phyloP scores from a whole-genome alignment of 2,888 invertebrate genomes.

The Rotaria sp. region DNA sequence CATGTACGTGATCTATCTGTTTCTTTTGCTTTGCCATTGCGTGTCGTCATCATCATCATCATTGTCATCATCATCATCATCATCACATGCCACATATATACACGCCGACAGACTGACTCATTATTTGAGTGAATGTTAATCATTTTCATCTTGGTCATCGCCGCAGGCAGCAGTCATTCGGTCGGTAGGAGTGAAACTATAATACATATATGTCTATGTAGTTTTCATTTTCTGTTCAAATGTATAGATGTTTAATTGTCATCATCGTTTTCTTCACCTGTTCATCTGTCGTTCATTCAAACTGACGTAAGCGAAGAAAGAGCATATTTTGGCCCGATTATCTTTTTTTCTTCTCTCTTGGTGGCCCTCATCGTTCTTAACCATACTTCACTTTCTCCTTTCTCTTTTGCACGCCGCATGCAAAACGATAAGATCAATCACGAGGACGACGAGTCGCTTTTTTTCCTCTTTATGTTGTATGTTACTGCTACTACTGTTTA shows the following conservation, averaged over 20 bases:
- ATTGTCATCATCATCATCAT: not conserved
- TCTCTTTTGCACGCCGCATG: not conserved
- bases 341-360: not conserved
- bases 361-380: slow-evolving; percentile 3
- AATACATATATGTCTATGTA: slow-evolving; percentile 5
- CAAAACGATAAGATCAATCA: slow-evolving; percentile 10
- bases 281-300: not conserved
- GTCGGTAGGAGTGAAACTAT: not conserved
- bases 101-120: not conserved
- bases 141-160: slow-evolving; percentile 13
- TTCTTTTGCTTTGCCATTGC: not conserved
- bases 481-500: slow-evolving; percentile 9
- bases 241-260: not conserved
- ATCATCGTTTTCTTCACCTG: not conserved
- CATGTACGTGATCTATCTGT: not conserved
- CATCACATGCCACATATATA: not conserved
- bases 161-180: not conserved
- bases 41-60: not conserved
- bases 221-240: not conserved
- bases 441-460: not conserved
- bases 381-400: slow-evolving; percentile 2
- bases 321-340: slow-evolving; percentile 8
- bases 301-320: not conserved
- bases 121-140: slow-evolving; percentile 15
- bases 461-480: not conserved